phyloP scores from a whole-genome alignment of 2,797 vertebrate genomes.

The Alca torda region DNA sequence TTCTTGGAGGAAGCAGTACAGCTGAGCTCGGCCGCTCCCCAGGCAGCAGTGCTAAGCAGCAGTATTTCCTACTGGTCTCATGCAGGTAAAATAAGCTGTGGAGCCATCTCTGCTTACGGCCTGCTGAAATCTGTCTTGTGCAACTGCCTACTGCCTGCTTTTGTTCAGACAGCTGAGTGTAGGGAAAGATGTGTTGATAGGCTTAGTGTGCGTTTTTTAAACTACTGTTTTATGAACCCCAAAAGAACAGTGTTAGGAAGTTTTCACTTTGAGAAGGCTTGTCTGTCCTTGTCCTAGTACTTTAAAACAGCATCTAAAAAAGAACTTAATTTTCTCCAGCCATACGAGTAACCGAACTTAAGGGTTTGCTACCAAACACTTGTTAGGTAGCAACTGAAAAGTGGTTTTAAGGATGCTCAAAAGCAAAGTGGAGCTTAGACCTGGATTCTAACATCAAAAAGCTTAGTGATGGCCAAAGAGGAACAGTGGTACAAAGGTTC shows the following conservation, averaged over 20 bases:
- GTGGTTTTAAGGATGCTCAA: background rate
- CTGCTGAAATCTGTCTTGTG: background rate
- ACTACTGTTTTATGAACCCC: background rate
- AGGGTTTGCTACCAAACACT: background rate
- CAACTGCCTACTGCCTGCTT: background rate
- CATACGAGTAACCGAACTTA: background rate
- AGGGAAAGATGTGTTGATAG: background rate
- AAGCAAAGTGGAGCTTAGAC: background rate
- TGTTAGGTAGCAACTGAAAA: background rate
- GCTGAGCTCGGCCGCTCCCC: background rate
- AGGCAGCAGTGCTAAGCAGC: background rate
- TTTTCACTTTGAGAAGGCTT: background rate
- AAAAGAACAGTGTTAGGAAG: background rate
- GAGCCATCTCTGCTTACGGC: background rate
- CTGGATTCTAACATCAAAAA: background rate
- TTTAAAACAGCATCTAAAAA: background rate
- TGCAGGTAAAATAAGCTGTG: rapidly evolving
- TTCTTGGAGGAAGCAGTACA: background rate
- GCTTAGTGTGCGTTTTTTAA: background rate
- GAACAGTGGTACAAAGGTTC: background rate
- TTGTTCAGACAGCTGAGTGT: background rate
- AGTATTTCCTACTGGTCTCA: background rate
- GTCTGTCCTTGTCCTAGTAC: background rate
- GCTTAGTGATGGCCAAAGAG: background rate
- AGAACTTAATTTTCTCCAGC: background rate